phyloP scores from a whole-genome alignment of 2,888 invertebrate species.

The Thumatha senex region DNA sequence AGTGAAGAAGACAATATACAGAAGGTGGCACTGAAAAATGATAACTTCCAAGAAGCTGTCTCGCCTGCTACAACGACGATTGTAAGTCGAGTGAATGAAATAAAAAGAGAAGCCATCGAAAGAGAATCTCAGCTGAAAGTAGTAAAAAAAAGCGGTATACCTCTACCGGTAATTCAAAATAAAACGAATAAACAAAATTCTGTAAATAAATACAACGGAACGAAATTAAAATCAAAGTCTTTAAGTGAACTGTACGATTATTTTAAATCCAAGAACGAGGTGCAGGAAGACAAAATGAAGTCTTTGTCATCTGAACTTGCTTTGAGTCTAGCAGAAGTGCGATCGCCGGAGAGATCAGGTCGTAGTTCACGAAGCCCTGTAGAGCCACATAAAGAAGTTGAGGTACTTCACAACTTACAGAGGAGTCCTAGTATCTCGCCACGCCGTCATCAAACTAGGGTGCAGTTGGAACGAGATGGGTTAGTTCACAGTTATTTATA shows the following conservation, averaged over 20 bases:
- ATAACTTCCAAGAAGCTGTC: constrained; percentile 47
- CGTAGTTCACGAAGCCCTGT: constrained; percentile 70
- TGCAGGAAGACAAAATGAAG: constrained; percentile 44
- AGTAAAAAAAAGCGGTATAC: constrained; percentile 68
- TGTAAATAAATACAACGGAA: constrained; percentile 52
- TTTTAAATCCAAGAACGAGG: constrained; percentile 69
- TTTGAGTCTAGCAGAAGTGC: constrained; percentile 61
- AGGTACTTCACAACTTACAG: constrained; percentile 87
- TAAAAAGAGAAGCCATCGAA: constrained; percentile 59
- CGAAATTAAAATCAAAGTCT: constrained; percentile 76
- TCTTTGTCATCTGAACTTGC: constrained; percentile 64
- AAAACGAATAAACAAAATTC: constrained; percentile 48
- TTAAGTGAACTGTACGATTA: constrained; percentile 77
- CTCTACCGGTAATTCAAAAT: constrained; percentile 66
- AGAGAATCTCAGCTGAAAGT: constrained; percentile 45
- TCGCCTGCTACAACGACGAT: constrained; percentile 50
- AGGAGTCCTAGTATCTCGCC: constrained; percentile 85
- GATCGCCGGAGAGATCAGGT: constrained; percentile 60
- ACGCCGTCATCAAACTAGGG: constrained; percentile 66
- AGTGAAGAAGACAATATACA: constrained; percentile 78
- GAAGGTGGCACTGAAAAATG: constrained; percentile 38
- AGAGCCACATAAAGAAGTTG: constrained; percentile 85
- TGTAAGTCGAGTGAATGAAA: constrained; percentile 61
- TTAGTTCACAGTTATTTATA: constrained; percentile 37
- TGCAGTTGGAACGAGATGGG: constrained; percentile 74